Percentiles rank a stretch among this genome's conserved stretches.
phyloP scores from a whole-genome alignment of 2,888 invertebrate species.

The Zaprionus obscuricornis region DNA sequence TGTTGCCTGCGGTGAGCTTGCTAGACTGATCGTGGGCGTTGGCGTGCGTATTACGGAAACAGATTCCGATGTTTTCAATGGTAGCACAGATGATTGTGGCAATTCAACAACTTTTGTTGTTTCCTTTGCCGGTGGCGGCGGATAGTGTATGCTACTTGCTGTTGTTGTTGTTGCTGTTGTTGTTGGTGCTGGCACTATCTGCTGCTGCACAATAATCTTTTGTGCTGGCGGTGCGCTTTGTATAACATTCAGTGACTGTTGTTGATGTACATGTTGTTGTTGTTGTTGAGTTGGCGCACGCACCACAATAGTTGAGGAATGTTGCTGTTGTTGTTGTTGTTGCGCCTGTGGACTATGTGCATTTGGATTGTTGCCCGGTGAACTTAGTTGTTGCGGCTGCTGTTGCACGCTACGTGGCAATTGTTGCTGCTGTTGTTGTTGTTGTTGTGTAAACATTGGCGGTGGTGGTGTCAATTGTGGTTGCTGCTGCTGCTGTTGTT shows the following conservation, averaged over 20 bases:
- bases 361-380: slow-evolving; percentile 37
- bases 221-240: slow-evolving; percentile 73
- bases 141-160: slow-evolving; percentile 57
- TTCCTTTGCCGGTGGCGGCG: slow-evolving; percentile 31
- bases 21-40: slow-evolving; percentile 50
- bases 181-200: slow-evolving; percentile 59
- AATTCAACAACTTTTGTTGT: slow-evolving; percentile 1
- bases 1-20: slow-evolving; percentile 39
- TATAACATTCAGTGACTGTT: slow-evolving; percentile 67
- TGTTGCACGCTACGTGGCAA: slow-evolving; percentile 47
- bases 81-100: slow-evolving; percentile 7
- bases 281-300: slow-evolving; percentile 40
- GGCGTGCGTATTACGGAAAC: slow-evolving; percentile 68
- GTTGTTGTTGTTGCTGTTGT: slow-evolving; percentile 26
- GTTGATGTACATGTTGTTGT: slow-evolving; percentile 49
- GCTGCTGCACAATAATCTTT: slow-evolving; percentile 74
- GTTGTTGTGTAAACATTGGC: slow-evolving; percentile 52
- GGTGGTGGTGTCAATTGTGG: slow-evolving; percentile 38
- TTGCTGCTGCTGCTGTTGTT: slow-evolving; percentile 38
- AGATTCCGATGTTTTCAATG: slow-evolving; percentile 65
- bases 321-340: slow-evolving; percentile 19
- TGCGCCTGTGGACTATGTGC: slow-evolving; percentile 36
- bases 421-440: slow-evolving; percentile 55
- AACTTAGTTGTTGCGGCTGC: slow-evolving; percentile 35
- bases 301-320: slow-evolving; percentile 16